Evolutionary conservation across 2,888 invertebrate genomes (phyloP), one percentile per base, ranked within the genome.

Genomic region (Mystacides longicornis): DNA sequence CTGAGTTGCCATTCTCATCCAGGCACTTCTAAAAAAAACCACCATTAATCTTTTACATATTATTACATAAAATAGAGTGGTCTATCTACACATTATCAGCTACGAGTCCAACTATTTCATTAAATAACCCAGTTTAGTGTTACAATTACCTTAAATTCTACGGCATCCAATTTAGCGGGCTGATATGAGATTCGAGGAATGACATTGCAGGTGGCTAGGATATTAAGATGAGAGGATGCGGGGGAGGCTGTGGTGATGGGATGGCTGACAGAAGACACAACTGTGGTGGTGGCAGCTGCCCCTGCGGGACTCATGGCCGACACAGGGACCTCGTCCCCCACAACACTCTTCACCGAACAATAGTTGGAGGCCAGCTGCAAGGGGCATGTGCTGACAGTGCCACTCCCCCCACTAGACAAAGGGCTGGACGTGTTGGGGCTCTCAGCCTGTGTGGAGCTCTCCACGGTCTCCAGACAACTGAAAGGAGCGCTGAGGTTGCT

Each of bases 1-100:
- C 74, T 33, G 88, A 80, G 69, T 90, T 90, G 59, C 87, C 88
- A 68, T 89, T 90, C 73, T 90, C 90, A 72, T 90, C 90, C 59
- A 86, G 74, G 60, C 84, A 78, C 71, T 85, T 86, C 79, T 82
- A 72, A 77, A 79, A 62, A 21, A 56, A 49, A 23, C 16, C 21
- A 31, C n/a, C n/a, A n/a, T n/a, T n/a, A n/a, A n/a, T n/a, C n/a
- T n/a, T n/a, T n/a, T n/a, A n/a, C n/a, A n/a, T n/a, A n/a, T n/a
- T n/a, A n/a, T n/a, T n/a, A n/a, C n/a, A n/a, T n/a, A n/a, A n/a
- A n/a, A n/a, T n/a, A n/a, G n/a, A n/a, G n/a, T n/a, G n/a, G n/a
- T n/a, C n/a, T n/a, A n/a, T n/a, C n/a, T n/a, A n/a, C n/a, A n/a
- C n/a, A n/a, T n/a, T n/a, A n/a, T n/a, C n/a, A n/a, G n/a, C n/a